Evolutionary conservation across 1,140 invertebrate species (phyloP), one percentile per base, ranked within the genome.

Genomic region (Bombus confusus): DNA sequence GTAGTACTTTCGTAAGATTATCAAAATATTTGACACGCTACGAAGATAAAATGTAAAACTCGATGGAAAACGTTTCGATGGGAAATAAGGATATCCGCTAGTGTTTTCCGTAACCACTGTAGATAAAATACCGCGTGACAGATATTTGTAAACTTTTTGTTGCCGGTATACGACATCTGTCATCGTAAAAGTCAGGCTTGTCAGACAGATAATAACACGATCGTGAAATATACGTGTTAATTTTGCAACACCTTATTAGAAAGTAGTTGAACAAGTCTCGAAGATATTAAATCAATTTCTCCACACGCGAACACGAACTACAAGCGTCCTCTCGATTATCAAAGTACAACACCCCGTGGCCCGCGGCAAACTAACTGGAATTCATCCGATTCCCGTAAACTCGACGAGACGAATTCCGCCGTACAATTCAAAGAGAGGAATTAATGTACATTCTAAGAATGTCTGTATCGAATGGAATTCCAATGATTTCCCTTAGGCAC

Each of bases 351-450:
- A 73, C 41, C 18, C 41, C 6, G 25, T 12, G 15, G 18, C 6
- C 13, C 34, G 34, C 9, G 13, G 31, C 18, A n/a, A 52, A 39
- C 34, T n/a, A 59, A 59, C 13, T 39, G 31, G 31, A 76, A 59
- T 76, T 39, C 74, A 59, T 59, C 57, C 25, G 25, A 76, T 76
- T 59, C 25, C 52, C 74, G 22, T 52, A 28, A 75, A 75, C 47
- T 28, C 25, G n/a, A 13, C 15, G 8, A 52, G 39, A 72, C 15
- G 71, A 76, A 76, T 76, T 59, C 34, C 47, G 3, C 6, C 1
- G 13, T 13, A n/a, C 13, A 10, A 59, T 39, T 76, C 34, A 57
- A 15, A 59, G 25, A 59, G 25, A 52, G 5, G 34, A 25, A 28
- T 57, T 28, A 18, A 43, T 43, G 15, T 43, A 76, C 25, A 25